Percentiles rank a stretch among this genome's conserved stretches.
phyloP scores from a whole-genome alignment of 2,888 invertebrate species.

The Nasonia oneida region DNA sequence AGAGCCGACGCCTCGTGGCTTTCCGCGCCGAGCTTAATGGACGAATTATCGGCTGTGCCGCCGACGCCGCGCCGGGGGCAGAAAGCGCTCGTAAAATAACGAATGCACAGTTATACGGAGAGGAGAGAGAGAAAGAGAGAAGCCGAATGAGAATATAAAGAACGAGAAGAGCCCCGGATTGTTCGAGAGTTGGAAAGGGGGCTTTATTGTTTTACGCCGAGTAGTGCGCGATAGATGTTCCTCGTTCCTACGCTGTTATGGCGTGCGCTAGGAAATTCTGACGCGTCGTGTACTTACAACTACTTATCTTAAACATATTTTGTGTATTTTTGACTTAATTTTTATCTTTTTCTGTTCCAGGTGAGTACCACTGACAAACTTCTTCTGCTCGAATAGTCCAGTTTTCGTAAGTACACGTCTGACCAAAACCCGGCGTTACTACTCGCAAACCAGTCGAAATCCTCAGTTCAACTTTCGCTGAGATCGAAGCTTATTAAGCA shows the following conservation, averaged over 20 bases:
- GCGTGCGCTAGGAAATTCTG: constrained; percentile 21
- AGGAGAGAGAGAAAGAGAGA: background rate
- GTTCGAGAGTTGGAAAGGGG: background rate
- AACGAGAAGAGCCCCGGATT: constrained; percentile 24
- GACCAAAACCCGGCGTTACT: background rate
- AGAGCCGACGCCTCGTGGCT: constrained; percentile 21
- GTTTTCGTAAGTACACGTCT: background rate
- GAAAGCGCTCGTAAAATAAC: constrained; percentile 55
- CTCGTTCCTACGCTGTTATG: background rate
- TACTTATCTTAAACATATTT: background rate
- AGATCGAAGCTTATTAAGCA: background rate
- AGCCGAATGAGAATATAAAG: constrained; percentile 45
- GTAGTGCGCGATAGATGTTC: background rate
- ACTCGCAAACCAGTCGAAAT: no score
- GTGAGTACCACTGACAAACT: constrained; percentile 29
- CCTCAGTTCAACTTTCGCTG: background rate
- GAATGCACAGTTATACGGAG: constrained; percentile 38
- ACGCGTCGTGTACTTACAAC: background rate
- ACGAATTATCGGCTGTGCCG: constrained; percentile 57
- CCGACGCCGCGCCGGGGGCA: background rate
- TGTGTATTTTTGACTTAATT: background rate
- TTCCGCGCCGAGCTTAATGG: constrained; percentile 52
- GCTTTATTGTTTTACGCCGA: constrained; percentile 50
- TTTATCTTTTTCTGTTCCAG: constrained; percentile 43
- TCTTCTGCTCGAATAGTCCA: background rate